These are phyloP conservation scores for Cliona cf. orientalis DNA, from an alignment of 37 sponge, comb jelly and placozoan genomes.

Conservation along the genomic window DNA sequence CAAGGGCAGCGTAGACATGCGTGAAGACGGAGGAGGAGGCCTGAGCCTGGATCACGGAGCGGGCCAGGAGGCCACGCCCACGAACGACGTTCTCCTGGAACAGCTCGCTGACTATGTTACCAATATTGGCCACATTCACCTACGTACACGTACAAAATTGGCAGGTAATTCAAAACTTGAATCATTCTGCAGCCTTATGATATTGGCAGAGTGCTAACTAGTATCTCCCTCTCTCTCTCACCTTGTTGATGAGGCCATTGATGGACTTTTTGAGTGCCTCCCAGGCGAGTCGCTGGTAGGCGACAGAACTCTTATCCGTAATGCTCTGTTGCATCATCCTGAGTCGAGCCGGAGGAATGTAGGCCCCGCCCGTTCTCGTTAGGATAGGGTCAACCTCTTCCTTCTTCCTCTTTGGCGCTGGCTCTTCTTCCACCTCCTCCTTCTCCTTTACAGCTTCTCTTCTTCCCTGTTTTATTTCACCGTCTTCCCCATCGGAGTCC, in stretches of 20 bases:
- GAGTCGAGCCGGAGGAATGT: constrained; percentile 95
- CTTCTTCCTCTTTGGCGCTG: constrained; percentile 40
- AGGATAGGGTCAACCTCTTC: constrained; percentile 58
- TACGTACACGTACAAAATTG: too few relatives aligned
- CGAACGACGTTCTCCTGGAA: constrained; percentile 96
- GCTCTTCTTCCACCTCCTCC: too few relatives aligned
- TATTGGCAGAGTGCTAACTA: too few relatives aligned
- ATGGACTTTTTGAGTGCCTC: constrained; percentile 98
- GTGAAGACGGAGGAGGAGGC: constrained; percentile 93
- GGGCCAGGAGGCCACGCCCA: constrained; percentile 90
- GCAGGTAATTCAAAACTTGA: too few relatives aligned
- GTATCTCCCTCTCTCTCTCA: too few relatives aligned
- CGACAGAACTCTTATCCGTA: constrained; percentile 89
- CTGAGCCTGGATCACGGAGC: constrained; percentile 93
- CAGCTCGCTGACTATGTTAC: constrained; percentile 85
- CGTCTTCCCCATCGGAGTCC: too few relatives aligned
- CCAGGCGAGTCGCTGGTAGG: constrained; percentile 95
- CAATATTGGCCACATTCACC: constrained; percentile 94
- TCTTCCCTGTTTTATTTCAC: too few relatives aligned
- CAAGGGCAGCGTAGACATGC: constrained; percentile 95
- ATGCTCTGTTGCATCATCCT: constrained; percentile 93
- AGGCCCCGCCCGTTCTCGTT: constrained; percentile 89
- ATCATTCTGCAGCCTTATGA: too few relatives aligned
- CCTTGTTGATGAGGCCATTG: constrained; percentile 98
- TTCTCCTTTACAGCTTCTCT: too few relatives aligned